Conservation (phyloP, 1,140 invertebrate genomes). For the Sweltsa coloradensis region DNA sequence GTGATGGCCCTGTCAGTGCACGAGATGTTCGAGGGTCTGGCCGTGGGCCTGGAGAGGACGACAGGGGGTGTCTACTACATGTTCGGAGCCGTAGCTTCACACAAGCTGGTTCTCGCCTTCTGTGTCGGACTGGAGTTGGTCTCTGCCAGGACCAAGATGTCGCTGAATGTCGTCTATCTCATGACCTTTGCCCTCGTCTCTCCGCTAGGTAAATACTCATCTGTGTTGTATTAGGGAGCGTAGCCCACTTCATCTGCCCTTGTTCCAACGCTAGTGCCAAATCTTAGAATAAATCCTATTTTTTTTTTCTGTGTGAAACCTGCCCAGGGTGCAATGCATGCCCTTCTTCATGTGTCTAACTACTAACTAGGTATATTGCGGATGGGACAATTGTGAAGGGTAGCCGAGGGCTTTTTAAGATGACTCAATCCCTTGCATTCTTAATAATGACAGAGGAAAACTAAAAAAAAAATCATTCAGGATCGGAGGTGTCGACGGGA, state of each 20-base stretch:
- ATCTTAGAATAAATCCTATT: no score
- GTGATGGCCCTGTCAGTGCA: conserved; percentile 82
- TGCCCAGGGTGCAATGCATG: no score
- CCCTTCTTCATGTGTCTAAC: no score
- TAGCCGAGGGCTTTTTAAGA: no score
- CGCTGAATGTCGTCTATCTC: conserved; percentile 52
- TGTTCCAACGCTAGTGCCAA: no score
- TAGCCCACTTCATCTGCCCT: background rate
- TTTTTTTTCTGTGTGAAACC: no score
- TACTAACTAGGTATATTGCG: no score
- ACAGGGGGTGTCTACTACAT: conserved; percentile 59
- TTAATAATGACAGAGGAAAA: no score
- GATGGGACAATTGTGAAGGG: no score
- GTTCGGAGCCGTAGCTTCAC: conserved; percentile 72
- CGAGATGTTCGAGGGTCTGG: conserved; percentile 83
- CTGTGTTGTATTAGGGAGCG: background rate
- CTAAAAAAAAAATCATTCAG: no score
- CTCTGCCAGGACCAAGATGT: conserved; percentile 45
- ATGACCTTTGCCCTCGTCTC: conserved; percentile 67
- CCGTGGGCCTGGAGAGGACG: conserved; percentile 67
- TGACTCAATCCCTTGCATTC: no score
- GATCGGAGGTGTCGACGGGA: no score
- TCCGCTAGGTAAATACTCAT: conserved; percentile 41
- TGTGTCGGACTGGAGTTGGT: conserved; percentile 71
- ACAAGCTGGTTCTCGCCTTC: conserved; percentile 82